A percentile compares a stretch with the other conserved stretches of the same genome.
phyloP scores from a whole-genome alignment of 37 sponge, comb jelly and placozoan species.

The Petrosia ficiformis region DNA sequence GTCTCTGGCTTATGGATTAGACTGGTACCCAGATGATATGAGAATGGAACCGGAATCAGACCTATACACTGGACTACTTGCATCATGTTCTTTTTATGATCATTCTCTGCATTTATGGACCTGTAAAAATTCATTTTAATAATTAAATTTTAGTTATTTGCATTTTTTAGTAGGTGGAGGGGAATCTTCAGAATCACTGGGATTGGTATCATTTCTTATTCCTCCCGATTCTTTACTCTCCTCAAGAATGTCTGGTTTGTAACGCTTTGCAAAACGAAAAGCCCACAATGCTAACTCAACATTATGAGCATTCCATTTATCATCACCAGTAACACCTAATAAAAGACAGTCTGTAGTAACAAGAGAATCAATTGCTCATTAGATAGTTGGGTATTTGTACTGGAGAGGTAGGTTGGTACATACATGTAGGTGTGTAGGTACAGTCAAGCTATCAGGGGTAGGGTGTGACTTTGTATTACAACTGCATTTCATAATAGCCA shows the following conservation, averaged over 20 bases:
- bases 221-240: no score
- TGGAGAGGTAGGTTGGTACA: no score
- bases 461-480: no score
- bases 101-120: slow-evolving; percentile 81
- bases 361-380: no score
- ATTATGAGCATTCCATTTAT: slow-evolving; percentile 66
- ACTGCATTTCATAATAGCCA: no score
- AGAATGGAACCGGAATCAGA: not conserved
- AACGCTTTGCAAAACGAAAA: slow-evolving; percentile 23
- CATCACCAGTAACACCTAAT: not conserved
- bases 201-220: no score
- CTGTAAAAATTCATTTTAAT: not conserved
- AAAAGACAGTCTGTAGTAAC: no score
- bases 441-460: no score
- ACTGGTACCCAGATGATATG: slow-evolving; percentile 45
- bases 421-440: no score
- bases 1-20: slow-evolving; percentile 78
- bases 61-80: slow-evolving; percentile 14
- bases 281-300: slow-evolving; percentile 83
- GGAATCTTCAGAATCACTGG: no score
- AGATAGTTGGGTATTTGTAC: no score
- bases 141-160: not conserved
- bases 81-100: slow-evolving; percentile 89
- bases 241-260: slow-evolving; percentile 11
- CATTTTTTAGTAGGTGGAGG: no score